phyloP scores from a whole-genome alignment of 2,888 invertebrate genomes.

The Bombyx huttoni region DNA sequence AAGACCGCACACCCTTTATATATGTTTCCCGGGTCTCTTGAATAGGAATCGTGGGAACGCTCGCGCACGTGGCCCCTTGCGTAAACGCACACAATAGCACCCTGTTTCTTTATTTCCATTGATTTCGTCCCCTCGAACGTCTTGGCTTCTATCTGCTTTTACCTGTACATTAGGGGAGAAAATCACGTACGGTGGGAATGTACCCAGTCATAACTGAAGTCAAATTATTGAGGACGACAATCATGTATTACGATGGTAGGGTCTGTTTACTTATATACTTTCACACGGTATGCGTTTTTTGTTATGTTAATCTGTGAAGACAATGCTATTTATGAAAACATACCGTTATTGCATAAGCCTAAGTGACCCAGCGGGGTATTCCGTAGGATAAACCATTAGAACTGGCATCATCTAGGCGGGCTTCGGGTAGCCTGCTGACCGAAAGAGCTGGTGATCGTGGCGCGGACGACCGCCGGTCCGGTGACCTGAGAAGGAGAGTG shows the following conservation, averaged over 20 bases:
- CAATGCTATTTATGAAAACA: background rate
- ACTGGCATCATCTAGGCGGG: too few species aligned
- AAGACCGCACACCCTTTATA: conserved; percentile 33
- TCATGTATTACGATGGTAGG: conserved; percentile 44
- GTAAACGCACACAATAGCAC: conserved; percentile 57
- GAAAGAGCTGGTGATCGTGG: too few species aligned
- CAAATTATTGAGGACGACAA: conserved; percentile 51
- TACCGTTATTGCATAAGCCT: too few species aligned
- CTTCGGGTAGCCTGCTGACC: too few species aligned
- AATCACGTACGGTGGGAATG: conserved; percentile 62
- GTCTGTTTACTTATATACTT: conserved; percentile 35
- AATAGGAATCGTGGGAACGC: conserved; percentile 54
- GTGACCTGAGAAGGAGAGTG: too few species aligned
- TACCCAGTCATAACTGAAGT: conserved; percentile 50
- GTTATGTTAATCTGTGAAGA: conserved; percentile 31
- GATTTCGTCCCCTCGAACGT: conserved; percentile 60
- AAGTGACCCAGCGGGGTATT: too few species aligned
- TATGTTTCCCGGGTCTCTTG: conserved; percentile 43
- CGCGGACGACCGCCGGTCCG: too few species aligned
- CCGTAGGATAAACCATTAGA: too few species aligned
- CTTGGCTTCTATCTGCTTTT: conserved; percentile 60
- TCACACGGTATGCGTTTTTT: conserved; percentile 50
- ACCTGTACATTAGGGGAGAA: conserved; percentile 62
- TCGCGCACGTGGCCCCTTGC: conserved; percentile 61
- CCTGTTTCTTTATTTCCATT: conserved; percentile 53